phyloP scores from a whole-genome alignment of 1,140 invertebrate species.

The Heliconius melpomene region DNA sequence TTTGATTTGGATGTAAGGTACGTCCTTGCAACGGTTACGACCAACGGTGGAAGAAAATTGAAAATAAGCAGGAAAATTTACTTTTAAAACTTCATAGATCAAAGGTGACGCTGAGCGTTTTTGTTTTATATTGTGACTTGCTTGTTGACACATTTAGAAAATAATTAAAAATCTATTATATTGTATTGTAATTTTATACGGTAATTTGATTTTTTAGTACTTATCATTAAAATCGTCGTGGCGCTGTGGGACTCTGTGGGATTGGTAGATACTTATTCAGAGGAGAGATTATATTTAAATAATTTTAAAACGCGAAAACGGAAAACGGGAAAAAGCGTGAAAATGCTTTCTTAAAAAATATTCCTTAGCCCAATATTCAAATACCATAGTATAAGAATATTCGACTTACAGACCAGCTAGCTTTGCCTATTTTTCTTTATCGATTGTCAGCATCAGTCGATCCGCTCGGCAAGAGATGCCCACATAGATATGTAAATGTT shows the following conservation, averaged over 20 bases:
- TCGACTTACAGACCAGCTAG: not conserved
- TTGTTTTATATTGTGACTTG: not conserved
- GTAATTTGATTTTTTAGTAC: too few relatives aligned
- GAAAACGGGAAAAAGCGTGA: too few relatives aligned
- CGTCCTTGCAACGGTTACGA: not conserved
- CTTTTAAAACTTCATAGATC: not conserved
- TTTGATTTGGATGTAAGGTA: not conserved
- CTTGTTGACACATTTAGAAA: not conserved
- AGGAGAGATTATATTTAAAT: too few relatives aligned
- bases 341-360: too few relatives aligned
- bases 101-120: not conserved
- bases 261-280: too few relatives aligned
- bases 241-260: too few relatives aligned
- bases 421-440: conserved; percentile 33
- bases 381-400: not conserved
- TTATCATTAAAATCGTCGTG: too few relatives aligned
- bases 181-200: too few relatives aligned
- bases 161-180: not conserved
- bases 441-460: conserved; percentile 32
- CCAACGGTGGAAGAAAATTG: not conserved
- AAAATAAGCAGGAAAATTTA: not conserved
- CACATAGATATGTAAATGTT: conserved; percentile 72
- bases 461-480: conserved; percentile 33
- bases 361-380: too few relatives aligned
- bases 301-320: too few relatives aligned